Evolutionary conservation across 2,113 vertebrate species (phyloP), one percentile per base, ranked within the genome.

Genomic region (Vidua chalybeata): DNA sequence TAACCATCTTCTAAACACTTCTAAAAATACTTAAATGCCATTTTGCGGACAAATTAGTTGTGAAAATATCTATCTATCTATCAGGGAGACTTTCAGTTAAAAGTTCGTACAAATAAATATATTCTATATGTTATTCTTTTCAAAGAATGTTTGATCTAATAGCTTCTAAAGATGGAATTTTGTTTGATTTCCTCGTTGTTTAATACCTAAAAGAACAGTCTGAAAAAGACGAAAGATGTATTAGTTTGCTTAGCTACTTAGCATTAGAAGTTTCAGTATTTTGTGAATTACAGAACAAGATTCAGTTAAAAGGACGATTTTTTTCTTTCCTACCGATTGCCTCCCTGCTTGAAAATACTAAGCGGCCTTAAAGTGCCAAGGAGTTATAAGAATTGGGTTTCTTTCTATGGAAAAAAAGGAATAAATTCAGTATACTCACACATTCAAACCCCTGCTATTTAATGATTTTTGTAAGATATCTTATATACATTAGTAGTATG

Each of bases 71-170:
- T 89, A 77, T 93, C 71, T 89, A 77, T 87, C 83, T 54, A 71
- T 92, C 72, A 43, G 30, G 54, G 39, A 37, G 64, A 89, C 22
- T 64, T 88, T 66, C 43, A 86, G 56, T 82, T 89, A 68, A 81
- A 87, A 56, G 82, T 93, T 95, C 87, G 48, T 81, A 86, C 15
- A 78, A 90, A 86, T 78, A 90, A 88, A 92, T 94, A 81, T 78
- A 94, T 72, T 81, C 41, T 96, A 83, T 93, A 84, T 83, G 66
- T 43, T 95, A 78, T 77, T 81, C 26, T 95, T 94, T 93, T 95
- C 93, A 93, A 96, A 96, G 90, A 86, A 71, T 84, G 39, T 90
- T 96, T 95, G 93, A 96, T 96, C 85, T 94, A 89, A 63, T 78
- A 82, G 45, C 90, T 96, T 95, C 92, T 95, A 77, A 96, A 85